Base-by-base conservation (phyloP, 1,140 invertebrate genomes). In the Colletes latitarsis region DNA sequence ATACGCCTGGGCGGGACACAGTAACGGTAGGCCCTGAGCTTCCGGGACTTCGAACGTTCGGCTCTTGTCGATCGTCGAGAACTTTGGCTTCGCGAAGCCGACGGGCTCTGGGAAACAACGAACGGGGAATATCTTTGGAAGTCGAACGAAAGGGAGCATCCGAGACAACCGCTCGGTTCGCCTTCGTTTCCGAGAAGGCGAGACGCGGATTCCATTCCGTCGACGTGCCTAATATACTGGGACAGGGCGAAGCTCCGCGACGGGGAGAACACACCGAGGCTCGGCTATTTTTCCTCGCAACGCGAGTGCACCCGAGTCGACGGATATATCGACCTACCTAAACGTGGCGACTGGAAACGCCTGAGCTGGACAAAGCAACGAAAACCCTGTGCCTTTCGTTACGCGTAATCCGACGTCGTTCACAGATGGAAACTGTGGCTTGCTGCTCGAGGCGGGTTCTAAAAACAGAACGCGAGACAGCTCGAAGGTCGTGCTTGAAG, bases 341-440 rank as follows among this genome's bases (percentile, higher is more conserved):
- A 93, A 94, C 74, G 94, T 91, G 83, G 96, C 95, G 69, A 96
- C 93, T 80, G 95, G 96, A 89, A 94, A 96, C 43, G 95, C 95
- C 91, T 95, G 95, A 85, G 95, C 95, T 85, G 94, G 95, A 92
- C 94, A 95, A 86, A 95, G 93, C 90, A 94, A 92, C 83, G 91
- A 95, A 88, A 95, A 93, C 81, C 93, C 94, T 85, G 90, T 90
- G 82, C 68, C 88, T 89, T 88, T 88, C 58, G 82, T 82, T 82
- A 85, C 82, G 30, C 90, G 88, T 64, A 91, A 82, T 67, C 90
- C 90, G 70, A 91, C 86, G 75, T 91, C 89, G 84, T 91, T 91
- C 73, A 90, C 88, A 43, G 90, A 91, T 74, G 90, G 90, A 77
- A 91, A 90, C 81, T 86, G 89, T 68, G 90, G 90, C 77, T 89